Evolutionary conservation across 1,140 invertebrate species (phyloP).

Genomic region (Cherax destructor): DNA sequence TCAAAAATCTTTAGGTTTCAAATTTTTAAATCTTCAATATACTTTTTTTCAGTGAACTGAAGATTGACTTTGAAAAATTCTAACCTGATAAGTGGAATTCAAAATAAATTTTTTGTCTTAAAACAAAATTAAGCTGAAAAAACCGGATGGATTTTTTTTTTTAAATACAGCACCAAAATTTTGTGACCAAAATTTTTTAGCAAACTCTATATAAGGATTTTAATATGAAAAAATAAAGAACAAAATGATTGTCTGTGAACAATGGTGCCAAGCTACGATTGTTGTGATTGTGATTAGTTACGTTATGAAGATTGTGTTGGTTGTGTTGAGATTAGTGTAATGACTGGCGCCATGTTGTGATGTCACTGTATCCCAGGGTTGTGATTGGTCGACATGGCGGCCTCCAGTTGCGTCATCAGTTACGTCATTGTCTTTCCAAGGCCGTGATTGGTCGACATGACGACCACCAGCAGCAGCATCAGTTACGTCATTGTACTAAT

Average conservation of each 20-base stretch:
- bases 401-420: constrained; percentile 7
- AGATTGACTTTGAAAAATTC: no score
- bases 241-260: not conserved
- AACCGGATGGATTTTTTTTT: no score
- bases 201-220: not conserved
- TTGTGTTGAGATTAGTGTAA: not conserved
- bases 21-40: no score
- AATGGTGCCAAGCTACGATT: not conserved
- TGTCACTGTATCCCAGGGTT: not conserved
- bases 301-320: no score
- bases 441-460: constrained; percentile 4
- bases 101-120: no score
- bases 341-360: not conserved
- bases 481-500: constrained; percentile 26
- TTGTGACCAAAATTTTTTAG: no score
- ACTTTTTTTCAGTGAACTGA: no score
- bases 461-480: not conserved
- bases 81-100: no score
- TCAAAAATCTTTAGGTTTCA: no score
- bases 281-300: no score
- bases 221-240: not conserved
- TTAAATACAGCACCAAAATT: no score
- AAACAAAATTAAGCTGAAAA: no score
- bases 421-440: constrained; percentile 7
- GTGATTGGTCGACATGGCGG: constrained; percentile 1